Conservation (phyloP, 2,113 vertebrate genomes). For the Myotis lucifugus region DNA sequence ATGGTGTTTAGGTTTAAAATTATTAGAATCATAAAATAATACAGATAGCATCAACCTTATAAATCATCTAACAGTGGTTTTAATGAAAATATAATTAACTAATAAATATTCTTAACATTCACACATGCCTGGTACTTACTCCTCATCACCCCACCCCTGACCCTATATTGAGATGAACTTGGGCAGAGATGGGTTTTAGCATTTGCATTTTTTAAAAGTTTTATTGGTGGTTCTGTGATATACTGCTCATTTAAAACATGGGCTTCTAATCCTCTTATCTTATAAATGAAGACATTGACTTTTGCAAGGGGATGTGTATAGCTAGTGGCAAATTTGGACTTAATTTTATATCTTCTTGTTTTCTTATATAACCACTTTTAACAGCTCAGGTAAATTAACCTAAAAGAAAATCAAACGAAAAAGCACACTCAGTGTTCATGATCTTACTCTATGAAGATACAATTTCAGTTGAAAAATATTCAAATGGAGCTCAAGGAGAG, state of each 20-base stretch:
- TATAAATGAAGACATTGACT: background rate
- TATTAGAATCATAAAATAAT: slow-evolving; percentile 13
- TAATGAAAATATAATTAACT: background rate
- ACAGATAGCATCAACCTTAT: background rate
- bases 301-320: background rate
- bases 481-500: background rate
- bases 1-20: background rate
- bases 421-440: background rate
- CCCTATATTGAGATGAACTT: background rate
- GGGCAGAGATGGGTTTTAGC: background rate
- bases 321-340: background rate
- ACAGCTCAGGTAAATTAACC: background rate
- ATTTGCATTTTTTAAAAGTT: background rate
- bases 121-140: background rate
- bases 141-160: background rate
- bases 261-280: background rate
- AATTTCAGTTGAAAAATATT: background rate
- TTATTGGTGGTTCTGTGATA: background rate
- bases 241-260: background rate
- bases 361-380: background rate
- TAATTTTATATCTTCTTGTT: slow-evolving; percentile 39
- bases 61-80: background rate
- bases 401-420: slow-evolving; percentile 17
- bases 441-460: background rate
- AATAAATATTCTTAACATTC: background rate